Evolutionary conservation across 2,888 invertebrate species (phyloP).

Genomic region (Acholoe squamosa): DNA sequence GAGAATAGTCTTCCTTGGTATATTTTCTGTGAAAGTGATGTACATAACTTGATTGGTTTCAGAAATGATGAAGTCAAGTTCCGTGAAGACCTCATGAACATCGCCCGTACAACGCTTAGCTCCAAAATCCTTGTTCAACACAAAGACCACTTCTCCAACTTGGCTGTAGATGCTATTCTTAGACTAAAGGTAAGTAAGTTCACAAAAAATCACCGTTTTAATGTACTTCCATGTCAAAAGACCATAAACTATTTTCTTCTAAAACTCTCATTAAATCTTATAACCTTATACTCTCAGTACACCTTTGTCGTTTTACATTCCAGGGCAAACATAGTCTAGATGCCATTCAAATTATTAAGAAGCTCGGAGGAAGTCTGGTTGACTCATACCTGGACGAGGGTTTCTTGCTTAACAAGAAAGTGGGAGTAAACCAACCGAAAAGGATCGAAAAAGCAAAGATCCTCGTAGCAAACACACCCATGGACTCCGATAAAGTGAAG

Average conservation of each 20-base stretch:
- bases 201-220: neutral
- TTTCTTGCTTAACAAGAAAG: slow-evolving; percentile 97
- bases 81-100: slow-evolving; percentile 94
- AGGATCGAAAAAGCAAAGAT: slow-evolving; percentile 97
- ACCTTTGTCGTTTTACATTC: neutral
- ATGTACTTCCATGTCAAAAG: neutral
- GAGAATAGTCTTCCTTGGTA: too few species aligned
- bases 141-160: slow-evolving; percentile 96
- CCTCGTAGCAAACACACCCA: slow-evolving; percentile 99
- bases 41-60: slow-evolving; percentile 62
- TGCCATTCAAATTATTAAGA: slow-evolving; percentile 99
- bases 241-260: neutral
- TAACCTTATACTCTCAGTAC: too few species aligned
- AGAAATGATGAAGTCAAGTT: slow-evolving; percentile 90
- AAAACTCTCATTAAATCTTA: too few species aligned
- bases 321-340: slow-evolving; percentile 86
- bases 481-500: slow-evolving; percentile 99
- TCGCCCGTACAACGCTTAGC: slow-evolving; percentile 97
- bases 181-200: slow-evolving; percentile 88
- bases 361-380: slow-evolving; percentile 94
- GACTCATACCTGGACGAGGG: slow-evolving; percentile 97
- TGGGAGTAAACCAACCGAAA: slow-evolving; percentile 98
- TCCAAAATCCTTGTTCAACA: slow-evolving; percentile 99
- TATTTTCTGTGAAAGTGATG: too few species aligned
- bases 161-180: slow-evolving; percentile 97